These are phyloP conservation scores for Toxostoma redivivum DNA, from an alignment of 2,113 vertebrate genomes.

Conservation along the genomic window DNA sequence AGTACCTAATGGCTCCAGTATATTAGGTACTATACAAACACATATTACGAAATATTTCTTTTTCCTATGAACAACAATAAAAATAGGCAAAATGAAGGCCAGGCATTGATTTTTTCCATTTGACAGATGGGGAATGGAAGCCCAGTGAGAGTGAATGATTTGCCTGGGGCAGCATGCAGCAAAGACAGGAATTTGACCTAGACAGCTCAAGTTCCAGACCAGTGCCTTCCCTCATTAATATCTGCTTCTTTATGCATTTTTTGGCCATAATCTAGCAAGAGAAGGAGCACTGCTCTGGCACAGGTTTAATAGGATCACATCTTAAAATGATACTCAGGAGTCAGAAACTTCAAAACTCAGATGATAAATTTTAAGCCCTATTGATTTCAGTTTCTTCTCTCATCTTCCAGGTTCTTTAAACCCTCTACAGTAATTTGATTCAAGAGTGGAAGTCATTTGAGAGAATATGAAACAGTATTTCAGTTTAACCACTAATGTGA, in stretches of 20 bases:
- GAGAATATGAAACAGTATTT: background rate
- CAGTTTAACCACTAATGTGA: conserved; percentile 19
- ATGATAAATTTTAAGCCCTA: conserved; percentile 11
- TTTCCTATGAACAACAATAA: background rate
- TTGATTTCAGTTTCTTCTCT: conserved; percentile 45
- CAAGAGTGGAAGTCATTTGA: background rate
- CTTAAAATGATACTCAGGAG: background rate
- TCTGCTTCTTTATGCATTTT: background rate
- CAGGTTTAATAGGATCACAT: background rate
- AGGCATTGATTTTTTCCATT: background rate
- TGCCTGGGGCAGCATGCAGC: background rate
- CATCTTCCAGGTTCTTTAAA: conserved; percentile 13
- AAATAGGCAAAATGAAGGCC: background rate
- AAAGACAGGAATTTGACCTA: background rate
- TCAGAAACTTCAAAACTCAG: background rate
- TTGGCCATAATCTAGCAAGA: background rate
- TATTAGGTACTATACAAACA: background rate
- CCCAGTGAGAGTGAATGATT: background rate
- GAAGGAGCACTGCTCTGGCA: background rate
- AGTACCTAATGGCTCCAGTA: background rate
- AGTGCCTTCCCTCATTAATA: conserved; percentile 6
- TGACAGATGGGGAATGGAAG: background rate
- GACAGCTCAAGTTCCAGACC: conserved; percentile 15
- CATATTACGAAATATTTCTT: background rate
- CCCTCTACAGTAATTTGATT: conserved; percentile 10